Conservation (phyloP, 1,140 invertebrate genomes). For the Drosophila nebulosa region DNA sequence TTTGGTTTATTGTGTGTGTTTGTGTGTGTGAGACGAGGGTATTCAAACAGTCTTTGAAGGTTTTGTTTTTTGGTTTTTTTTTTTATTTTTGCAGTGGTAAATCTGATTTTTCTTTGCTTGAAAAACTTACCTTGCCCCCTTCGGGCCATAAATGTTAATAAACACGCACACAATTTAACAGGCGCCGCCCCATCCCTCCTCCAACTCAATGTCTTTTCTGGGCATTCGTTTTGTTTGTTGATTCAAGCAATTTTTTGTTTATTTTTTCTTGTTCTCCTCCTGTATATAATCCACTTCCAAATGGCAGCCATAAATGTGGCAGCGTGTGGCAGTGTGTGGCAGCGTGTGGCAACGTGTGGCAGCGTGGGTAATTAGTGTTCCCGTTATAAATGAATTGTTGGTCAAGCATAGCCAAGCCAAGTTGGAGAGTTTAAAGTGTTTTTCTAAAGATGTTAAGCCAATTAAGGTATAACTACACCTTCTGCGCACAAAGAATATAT, state of each 20-base stretch:
- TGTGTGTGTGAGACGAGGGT: too few relatives aligned
- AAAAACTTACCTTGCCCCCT: conserved; percentile 16
- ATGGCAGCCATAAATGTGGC: background rate
- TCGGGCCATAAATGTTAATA: conserved; percentile 40
- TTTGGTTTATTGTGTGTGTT: too few relatives aligned
- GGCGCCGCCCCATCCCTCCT: conserved; percentile 1
- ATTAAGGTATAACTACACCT: too few relatives aligned
- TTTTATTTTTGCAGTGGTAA: too few relatives aligned
- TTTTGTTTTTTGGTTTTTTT: too few relatives aligned
- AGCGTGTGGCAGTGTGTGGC: background rate
- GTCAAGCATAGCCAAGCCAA: background rate
- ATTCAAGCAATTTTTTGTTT: background rate
- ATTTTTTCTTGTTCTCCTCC: background rate
- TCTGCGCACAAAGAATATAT: too few relatives aligned
- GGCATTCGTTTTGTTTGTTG: background rate
- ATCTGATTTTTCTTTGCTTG: background rate
- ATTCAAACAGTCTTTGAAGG: too few relatives aligned
- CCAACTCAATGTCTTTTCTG: background rate
- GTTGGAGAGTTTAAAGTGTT: background rate
- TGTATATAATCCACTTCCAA: background rate
- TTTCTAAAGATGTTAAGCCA: background rate
- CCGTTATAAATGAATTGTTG: background rate
- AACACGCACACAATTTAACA: conserved; percentile 21
- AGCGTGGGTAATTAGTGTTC: background rate
- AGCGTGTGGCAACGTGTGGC: background rate